Percentiles rank a stretch among this genome's conserved stretches.
Conservation (phyloP, 2,797 vertebrate species). For the Enteromius argenteus region DNA sequence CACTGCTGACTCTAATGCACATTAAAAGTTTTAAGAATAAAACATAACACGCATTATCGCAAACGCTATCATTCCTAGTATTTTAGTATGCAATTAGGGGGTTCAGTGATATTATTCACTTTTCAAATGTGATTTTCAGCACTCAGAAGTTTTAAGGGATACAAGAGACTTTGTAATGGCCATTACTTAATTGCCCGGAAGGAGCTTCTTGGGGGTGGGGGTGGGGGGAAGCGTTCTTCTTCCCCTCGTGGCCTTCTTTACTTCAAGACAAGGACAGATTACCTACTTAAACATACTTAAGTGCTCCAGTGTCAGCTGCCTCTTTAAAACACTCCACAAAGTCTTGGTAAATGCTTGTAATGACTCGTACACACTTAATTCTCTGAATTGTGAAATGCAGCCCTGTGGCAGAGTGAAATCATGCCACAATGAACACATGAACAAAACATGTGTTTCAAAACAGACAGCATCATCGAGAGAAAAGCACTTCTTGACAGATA, state of each 20-base stretch:
- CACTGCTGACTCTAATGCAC: neutral
- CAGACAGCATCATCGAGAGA: neutral
- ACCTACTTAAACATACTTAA: conserved; percentile 49
- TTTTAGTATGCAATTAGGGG: conserved; percentile 1
- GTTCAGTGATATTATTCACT: neutral
- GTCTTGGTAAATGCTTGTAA: conserved; percentile 21
- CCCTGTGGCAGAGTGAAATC: neutral
- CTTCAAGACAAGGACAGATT: conserved; percentile 45
- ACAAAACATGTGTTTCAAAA: conserved; percentile 6
- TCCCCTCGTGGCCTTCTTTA: conserved; percentile 19
- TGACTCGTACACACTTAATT: conserved; percentile 17
- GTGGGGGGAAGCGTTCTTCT: conserved; percentile 11
- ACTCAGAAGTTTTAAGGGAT: conserved; percentile 15
- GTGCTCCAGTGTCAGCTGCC: conserved; percentile 31
- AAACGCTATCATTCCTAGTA: neutral
- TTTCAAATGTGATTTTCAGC: neutral
- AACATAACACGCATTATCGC: neutral
- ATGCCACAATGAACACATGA: neutral
- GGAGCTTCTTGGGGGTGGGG: conserved; percentile 8
- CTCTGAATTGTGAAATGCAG: conserved; percentile 3
- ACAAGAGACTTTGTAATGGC: conserved; percentile 23
- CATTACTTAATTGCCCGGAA: conserved; percentile 30
- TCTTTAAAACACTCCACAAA: conserved; percentile 45
- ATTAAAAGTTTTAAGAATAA: neutral
- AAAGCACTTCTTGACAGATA: neutral